phyloP scores from a whole-genome alignment of 92 coral and sea anemone genomes.

The Metridium senile region DNA sequence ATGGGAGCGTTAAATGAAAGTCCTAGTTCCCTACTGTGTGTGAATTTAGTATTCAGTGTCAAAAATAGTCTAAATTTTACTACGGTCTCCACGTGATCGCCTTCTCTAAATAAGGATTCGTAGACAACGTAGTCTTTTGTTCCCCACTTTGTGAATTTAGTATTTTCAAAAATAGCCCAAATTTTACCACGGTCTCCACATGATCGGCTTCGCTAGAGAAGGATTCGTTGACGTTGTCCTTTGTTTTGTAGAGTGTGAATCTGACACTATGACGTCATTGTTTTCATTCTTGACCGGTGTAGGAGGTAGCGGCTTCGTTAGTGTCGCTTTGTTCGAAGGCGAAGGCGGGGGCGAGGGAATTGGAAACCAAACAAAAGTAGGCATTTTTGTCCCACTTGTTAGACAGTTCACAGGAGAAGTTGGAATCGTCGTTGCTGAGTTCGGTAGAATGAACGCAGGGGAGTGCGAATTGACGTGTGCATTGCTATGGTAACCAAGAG shows the following conservation, averaged over 20 bases:
- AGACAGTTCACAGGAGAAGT: constrained; percentile 30
- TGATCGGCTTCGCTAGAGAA: constrained; percentile 17
- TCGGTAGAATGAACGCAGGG: constrained; percentile 36
- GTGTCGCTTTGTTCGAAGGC: constrained; percentile 48
- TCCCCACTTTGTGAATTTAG: too few species aligned
- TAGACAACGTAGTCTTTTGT: too few species aligned
- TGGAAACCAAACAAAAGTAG: constrained; percentile 61
- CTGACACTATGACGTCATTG: neutral
- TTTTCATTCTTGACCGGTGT: constrained; percentile 27
- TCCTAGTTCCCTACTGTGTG: too few species aligned
- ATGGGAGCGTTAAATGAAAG: too few species aligned
- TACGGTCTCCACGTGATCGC: too few species aligned
- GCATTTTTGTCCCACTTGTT: constrained; percentile 23
- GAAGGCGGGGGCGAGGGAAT: constrained; percentile 73
- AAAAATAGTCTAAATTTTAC: too few species aligned
- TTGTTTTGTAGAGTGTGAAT: neutral
- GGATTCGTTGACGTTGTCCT: constrained; percentile 3
- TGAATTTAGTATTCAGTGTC: too few species aligned
- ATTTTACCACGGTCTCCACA: constrained; percentile 58
- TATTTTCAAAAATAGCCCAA: too few species aligned
- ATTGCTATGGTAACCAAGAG: constrained; percentile 72
- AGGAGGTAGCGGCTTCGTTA: neutral
- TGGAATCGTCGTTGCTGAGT: constrained; percentile 19
- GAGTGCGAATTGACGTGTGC: constrained; percentile 37
- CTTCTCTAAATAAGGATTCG: too few species aligned